Base-by-base conservation (phyloP, 2,888 invertebrate genomes). In the Lacanobia oleracea region DNA sequence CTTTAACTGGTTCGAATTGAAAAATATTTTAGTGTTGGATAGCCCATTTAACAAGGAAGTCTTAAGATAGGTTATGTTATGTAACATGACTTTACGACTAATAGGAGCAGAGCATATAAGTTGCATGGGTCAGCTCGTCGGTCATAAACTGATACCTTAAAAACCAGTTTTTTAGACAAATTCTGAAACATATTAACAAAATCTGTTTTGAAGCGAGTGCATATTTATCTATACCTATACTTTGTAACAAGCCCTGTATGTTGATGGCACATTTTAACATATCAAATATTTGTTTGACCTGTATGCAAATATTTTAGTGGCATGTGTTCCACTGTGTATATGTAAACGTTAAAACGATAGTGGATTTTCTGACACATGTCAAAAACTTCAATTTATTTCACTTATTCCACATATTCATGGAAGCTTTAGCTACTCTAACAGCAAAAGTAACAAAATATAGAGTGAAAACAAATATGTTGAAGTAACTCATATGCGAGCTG, bases 261-360 rank as follows among this genome's bases (percentile, higher is more conserved):
- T 27, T 23, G 27, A 50, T 51, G 2, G 37, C 43, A 18, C 7
- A 27, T 51, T 43, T 21, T 8, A 37, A 67, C 16, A 21, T 77
- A 57, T 18, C 1, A 45, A 59, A 51, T 9, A 3, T 67, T 59
- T 51, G 43, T 76, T 43, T 51, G 67, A 1, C 33, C 16, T 51
- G n/a, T n/a, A 77, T 67, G 68, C 51, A 77, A 59, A 76, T 67
- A 67, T 33, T 66, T 50, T 23, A 57, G 12, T 21, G 23, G 27
- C 21, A 66, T 50, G 21, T 63, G 63, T 21, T 27, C n/a, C 18
- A 53, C 10, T 71, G n/a, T 54, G 16, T 18, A 40, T 16, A 66
- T 37, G n/a, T n/a, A n/a, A n/a, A 59, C 3, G 16, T n/a, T 37
- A 23, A 51, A 51, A 73, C 18, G 37, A 27, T 59, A 53, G 21